Evolutionary conservation across 2,797 vertebrate genomes (phyloP).

Genomic region (Liparis tanakae): DNA sequence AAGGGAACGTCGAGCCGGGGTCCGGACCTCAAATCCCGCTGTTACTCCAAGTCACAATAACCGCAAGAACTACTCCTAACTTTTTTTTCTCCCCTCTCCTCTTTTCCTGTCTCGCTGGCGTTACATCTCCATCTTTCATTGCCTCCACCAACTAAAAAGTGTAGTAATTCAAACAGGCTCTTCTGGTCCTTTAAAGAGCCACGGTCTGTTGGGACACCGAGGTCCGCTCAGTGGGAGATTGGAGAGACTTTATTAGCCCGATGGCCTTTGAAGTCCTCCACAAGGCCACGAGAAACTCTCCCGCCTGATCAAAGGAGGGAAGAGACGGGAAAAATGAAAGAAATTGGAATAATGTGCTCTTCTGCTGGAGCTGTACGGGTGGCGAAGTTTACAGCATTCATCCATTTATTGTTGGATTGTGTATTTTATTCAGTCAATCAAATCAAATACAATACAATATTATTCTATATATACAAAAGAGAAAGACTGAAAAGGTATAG

Average conservation of each 20-base stretch:
- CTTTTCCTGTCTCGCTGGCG: conserved; percentile 26
- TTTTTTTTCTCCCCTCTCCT: conserved; percentile 9
- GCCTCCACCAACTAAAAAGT: conserved; percentile 6
- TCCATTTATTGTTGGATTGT: background rate
- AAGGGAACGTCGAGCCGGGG: too few relatives aligned
- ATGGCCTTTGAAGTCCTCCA: conserved; percentile 68
- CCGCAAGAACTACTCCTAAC: conserved; percentile 19
- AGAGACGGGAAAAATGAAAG: conserved; percentile 4
- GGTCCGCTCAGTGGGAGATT: conserved; percentile 56
- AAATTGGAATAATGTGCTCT: conserved; percentile 39
- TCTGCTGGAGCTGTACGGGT: conserved; percentile 4
- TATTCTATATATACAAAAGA: too few relatives aligned
- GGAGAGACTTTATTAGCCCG: conserved; percentile 55
- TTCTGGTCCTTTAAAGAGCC: conserved; percentile 50
- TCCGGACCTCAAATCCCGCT: too few relatives aligned
- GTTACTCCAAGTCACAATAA: too few relatives aligned
- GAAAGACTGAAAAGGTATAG: too few relatives aligned
- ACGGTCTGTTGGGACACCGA: conserved; percentile 50
- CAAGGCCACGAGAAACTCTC: conserved; percentile 45
- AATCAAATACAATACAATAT: too few relatives aligned
- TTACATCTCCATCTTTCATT: conserved; percentile 30
- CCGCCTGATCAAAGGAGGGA: conserved; percentile 57
- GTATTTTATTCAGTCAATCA: too few relatives aligned
- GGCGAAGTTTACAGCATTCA: conserved; percentile 15
- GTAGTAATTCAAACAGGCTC: conserved; percentile 43